These are phyloP conservation scores for Tragelaphus imberbis DNA, from an alignment of 2,113 vertebrate species.

Conservation along the genomic window DNA sequence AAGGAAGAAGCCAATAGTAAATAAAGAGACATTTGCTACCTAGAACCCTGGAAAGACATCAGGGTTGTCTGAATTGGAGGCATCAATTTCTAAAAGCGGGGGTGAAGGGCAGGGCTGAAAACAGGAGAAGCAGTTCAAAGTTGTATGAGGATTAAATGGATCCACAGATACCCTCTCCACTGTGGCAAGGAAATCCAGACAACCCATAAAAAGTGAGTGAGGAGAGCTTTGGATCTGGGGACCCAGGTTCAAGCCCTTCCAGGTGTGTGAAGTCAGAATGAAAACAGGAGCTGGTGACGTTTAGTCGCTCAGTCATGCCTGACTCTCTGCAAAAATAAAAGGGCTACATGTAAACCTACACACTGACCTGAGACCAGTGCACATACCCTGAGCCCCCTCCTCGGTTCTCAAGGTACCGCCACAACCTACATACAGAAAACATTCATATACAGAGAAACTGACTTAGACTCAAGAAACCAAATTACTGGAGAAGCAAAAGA, in stretches of 20 bases:
- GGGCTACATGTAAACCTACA: neutral
- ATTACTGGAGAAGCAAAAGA: neutral
- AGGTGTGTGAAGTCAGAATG: neutral
- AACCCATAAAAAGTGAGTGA: neutral
- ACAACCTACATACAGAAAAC: neutral
- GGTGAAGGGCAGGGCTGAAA: neutral
- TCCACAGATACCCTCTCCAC: accelerated
- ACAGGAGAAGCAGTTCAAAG: neutral
- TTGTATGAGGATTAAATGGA: neutral
- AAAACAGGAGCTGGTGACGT: neutral
- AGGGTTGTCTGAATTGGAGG: neutral
- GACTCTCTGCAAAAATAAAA: neutral
- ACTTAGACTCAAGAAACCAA: neutral
- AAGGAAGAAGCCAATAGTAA: neutral
- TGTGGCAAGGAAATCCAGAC: neutral
- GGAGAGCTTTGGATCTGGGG: neutral
- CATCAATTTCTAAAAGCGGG: neutral
- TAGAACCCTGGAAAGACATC: neutral
- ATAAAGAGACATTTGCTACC: neutral
- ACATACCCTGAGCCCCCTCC: too few species aligned
- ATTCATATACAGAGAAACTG: neutral
- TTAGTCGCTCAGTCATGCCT: neutral
- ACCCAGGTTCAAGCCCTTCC: neutral
- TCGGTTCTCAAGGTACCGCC: neutral
- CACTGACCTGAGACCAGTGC: neutral